These are phyloP conservation scores for Hassar affinis DNA, from an alignment of 2,113 vertebrate genomes.

Conservation along the genomic window DNA sequence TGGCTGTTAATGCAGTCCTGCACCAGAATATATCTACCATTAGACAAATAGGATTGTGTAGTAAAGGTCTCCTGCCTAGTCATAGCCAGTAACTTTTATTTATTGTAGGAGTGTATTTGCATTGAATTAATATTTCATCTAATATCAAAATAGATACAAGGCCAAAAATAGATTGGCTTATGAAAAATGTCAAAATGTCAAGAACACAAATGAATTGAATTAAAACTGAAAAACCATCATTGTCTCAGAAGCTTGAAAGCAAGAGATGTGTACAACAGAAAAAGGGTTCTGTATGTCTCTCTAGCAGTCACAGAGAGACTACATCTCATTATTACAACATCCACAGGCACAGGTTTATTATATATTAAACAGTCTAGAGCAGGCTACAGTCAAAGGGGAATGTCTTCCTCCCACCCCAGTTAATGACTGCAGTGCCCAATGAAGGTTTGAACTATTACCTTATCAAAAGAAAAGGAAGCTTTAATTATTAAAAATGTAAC, in stretches of 20 bases:
- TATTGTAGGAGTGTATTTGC: slow-evolving; percentile 46
- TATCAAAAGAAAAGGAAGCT: no score
- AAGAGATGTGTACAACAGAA: not conserved
- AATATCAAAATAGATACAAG: slow-evolving; percentile 4
- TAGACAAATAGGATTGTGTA: slow-evolving; percentile 46
- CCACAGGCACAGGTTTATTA: not conserved
- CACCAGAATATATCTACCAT: slow-evolving; percentile 19
- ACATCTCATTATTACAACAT: not conserved
- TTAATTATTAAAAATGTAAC: no score
- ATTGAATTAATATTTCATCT: slow-evolving; percentile 49
- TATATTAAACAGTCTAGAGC: not conserved
- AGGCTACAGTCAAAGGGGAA: no score
- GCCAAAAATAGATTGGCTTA: slow-evolving; percentile 44
- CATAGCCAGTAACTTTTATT: slow-evolving; percentile 47
- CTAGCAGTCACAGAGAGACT: not conserved
- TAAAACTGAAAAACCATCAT: slow-evolving; percentile 32
- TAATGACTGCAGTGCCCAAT: not conserved
- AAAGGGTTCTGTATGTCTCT: no score
- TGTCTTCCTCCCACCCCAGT: not conserved
- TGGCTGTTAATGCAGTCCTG: slow-evolving; percentile 25
- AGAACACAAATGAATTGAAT: slow-evolving; percentile 28
- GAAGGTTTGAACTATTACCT: no score
- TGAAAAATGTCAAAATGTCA: slow-evolving; percentile 44
- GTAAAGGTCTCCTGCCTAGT: slow-evolving; percentile 11
- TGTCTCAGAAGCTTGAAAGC: slow-evolving; percentile 21